A percentile compares a stretch with the other conserved stretches of the same genome.
Evolutionary conservation across 2,113 vertebrate species (phyloP).

Genomic region (Catharus bicknelli): DNA sequence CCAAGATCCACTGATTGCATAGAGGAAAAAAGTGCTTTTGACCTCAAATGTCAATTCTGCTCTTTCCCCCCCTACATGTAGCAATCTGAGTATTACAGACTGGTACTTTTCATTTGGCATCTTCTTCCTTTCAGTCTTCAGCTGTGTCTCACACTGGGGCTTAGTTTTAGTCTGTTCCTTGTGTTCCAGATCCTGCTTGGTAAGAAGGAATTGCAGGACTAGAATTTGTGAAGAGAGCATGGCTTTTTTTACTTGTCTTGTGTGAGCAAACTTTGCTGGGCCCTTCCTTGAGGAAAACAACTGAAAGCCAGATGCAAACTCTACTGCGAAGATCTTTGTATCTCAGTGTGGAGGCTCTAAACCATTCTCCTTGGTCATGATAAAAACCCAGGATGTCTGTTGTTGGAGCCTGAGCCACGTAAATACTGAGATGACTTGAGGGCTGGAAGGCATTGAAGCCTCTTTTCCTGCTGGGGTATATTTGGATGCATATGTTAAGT

Average conservation of each 20-base stretch:
- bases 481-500: neutral
- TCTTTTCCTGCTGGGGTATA: neutral
- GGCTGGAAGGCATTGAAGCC: neutral
- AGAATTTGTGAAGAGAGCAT: neutral
- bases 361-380: neutral
- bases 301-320: neutral
- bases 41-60: rapidly evolving
- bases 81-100: neutral
- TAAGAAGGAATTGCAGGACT: neutral
- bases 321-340: neutral
- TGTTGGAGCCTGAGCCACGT: neutral
- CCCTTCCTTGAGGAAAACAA: neutral
- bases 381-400: neutral
- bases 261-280: neutral
- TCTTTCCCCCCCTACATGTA: neutral
- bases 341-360: neutral
- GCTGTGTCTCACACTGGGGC: neutral
- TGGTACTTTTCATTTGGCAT: neutral
- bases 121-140: neutral
- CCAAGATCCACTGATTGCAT: neutral
- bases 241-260: neutral
- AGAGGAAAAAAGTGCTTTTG: neutral
- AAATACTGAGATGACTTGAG: neutral
- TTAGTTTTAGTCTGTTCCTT: neutral
- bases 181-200: neutral